Percentiles rank a stretch among this genome's conserved stretches.
Conservation (phyloP, 2,888 invertebrate genomes). For the Lepas anatifera region DNA sequence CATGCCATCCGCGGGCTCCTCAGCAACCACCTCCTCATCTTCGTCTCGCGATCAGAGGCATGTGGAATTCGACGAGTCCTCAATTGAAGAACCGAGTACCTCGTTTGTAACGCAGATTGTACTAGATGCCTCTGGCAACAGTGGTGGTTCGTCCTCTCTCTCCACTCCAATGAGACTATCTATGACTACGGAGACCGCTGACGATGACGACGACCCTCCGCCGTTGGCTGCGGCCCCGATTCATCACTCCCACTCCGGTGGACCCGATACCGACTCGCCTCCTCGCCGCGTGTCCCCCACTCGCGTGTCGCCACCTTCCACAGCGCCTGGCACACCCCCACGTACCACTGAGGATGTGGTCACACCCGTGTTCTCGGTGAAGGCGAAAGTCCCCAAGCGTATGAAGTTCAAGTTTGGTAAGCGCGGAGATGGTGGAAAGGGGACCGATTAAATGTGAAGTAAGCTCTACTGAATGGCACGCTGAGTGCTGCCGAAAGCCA, state of each 20-base stretch:
- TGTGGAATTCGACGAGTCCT: background rate
- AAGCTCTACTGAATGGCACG: no score
- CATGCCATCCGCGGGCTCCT: background rate
- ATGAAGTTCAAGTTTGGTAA: background rate
- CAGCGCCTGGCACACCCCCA: background rate
- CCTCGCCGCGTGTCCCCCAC: background rate
- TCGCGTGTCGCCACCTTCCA: background rate
- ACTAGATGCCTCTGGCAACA: background rate
- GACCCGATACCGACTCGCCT: background rate
- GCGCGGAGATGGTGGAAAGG: background rate
- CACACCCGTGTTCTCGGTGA: background rate
- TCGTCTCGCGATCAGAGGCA: background rate
- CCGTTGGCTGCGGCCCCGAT: background rate
- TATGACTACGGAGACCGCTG: background rate
- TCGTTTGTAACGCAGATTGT: slow-evolving; percentile 2
- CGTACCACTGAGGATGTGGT: background rate
- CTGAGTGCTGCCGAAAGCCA: no score
- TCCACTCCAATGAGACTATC: no score
- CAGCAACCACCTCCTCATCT: background rate
- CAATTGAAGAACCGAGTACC: background rate
- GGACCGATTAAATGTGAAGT: background rate
- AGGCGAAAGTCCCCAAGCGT: background rate
- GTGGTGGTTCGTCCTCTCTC: no score
- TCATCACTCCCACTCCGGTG: background rate
- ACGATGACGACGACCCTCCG: background rate